Percentiles rank a stretch among this genome's conserved stretches.
phyloP scores from a whole-genome alignment of 2,797 vertebrate species.

The Cygnus olor region DNA sequence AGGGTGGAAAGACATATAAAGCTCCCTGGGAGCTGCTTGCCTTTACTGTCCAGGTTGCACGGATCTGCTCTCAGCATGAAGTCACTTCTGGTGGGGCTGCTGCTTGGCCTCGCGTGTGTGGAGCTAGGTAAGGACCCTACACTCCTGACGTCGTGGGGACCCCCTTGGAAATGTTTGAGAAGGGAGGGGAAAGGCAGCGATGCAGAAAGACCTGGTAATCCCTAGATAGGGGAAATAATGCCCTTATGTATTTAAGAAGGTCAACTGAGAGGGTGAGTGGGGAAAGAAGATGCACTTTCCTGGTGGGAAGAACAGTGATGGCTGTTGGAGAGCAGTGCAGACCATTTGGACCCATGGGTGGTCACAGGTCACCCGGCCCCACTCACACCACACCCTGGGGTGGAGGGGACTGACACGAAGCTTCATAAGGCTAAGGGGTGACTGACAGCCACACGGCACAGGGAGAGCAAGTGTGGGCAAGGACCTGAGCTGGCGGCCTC shows the following conservation, averaged over 20 bases:
- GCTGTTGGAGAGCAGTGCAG: accelerated
- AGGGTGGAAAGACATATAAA: slow-evolving; percentile 57
- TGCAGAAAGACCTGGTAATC: not conserved
- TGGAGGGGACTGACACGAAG: accelerated
- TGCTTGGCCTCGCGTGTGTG: not conserved
- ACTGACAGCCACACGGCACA: not conserved
- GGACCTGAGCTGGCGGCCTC: not conserved
- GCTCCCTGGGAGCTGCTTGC: not conserved
- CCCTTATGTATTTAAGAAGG: not conserved
- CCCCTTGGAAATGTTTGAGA: not conserved
- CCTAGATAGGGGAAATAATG: not conserved
- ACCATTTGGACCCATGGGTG: accelerated
- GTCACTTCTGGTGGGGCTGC: not conserved
- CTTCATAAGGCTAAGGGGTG: not conserved
- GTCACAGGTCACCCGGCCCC: accelerated
- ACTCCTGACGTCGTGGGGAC: not conserved
- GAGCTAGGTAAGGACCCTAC: slow-evolving; percentile 31
- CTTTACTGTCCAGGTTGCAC: not conserved
- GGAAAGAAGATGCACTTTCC: not conserved
- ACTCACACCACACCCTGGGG: accelerated
- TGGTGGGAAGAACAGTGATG: not conserved
- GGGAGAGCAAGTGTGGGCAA: not conserved
- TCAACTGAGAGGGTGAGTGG: not conserved
- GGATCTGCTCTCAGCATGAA: slow-evolving; percentile 56
- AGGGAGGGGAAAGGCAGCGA: not conserved